Base-by-base conservation (phyloP, 1,140 invertebrate genomes). In the Heterodera schachtii region DNA sequence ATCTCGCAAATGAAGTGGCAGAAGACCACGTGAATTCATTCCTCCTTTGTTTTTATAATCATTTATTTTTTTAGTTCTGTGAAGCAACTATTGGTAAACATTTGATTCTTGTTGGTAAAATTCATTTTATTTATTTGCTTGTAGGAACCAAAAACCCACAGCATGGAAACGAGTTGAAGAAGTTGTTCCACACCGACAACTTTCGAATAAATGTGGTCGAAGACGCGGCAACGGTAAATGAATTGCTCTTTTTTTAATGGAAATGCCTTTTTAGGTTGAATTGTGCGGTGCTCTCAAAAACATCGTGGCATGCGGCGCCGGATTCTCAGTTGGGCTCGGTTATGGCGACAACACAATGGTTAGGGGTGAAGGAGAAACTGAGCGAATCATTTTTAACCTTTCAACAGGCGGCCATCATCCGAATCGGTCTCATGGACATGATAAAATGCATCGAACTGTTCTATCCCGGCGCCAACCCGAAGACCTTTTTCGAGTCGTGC, bases 241-340 rank as follows among this genome's bases (percentile, higher is more conserved):
- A 13, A 64, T 64, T 64, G 49, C 49, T 52, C 49, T 8, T 8
- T 52, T 52, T 52, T 52, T 11, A 0, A 1, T 1, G 6, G 6
- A 52, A 52, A 19, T 13, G 13, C 57, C 57, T 3, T 64, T 13
- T 11, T 16, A 64, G 57, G 57, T 99, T 6, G 98, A 99, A 93
- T 93, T 98, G 75, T 99, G 97, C 91, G 98, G 98, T 66, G 98
- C 97, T 81, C 92, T 99, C 13, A 99, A 99, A 95, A 98, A 99
- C 91, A 96, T 99, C 86, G 97, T 99, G 2, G 98, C 96, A 11
- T 96, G 96, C 84, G 98, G 95, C 67, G 97, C 97, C 78, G 98
- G 98, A 73, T 98, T 99, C 90, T 94, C 95, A 3, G 98, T 99
- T 91, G 98, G 98, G 41, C 91, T 99, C 7, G 93, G 93, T 43